Base-by-base conservation (phyloP, 2,888 invertebrate genomes). In the Euplagia quadripunctaria region DNA sequence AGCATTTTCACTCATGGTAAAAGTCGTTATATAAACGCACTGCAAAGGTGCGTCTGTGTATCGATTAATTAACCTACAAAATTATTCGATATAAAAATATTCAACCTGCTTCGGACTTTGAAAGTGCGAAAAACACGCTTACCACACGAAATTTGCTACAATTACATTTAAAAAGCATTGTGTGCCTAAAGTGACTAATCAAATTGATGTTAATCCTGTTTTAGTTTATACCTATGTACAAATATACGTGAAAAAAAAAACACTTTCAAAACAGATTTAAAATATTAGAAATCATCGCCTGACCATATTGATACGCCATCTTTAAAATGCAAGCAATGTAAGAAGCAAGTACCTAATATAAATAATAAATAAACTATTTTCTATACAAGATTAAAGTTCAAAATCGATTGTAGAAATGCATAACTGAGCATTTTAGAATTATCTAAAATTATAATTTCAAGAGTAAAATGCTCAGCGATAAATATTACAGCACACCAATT, bases 401-500 rank as follows among this genome's bases (percentile, higher is more conserved):
- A 84, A 83, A 77, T 84, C 82, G 79, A 84, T 82, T 82, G 79
- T 78, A 42, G 58, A 42, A 81, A 76, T 68, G 65, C 73, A 61
- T 65, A 46, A 75, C 79, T 79, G 81, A 81, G 79, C 78, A 82
- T 79, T 81, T 75, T 67, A 76, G 67, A 77, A 78, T 76, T 75
- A 72, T 67, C 71, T 67, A 55, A 16, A 76, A 74, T 20, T 76
- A 73, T 77, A 41, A 79, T 69, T 78, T 72, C 64, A 77, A 68
- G 52, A 70, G 66, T 75, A 79, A 78, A 78, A 83, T 79, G 81
- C 73, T 78, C 74, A 77, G 78, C 73, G 72, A 73, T 58, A 81
- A 71, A 64, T 77, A 80, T 80, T 74, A 78, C 76, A 81, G 79
- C 85, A 85, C 83, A 83, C 79, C 81, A 81, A 82, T 70, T 82